Evolutionary conservation across 1,140 invertebrate species (phyloP).

Genomic region (Parasteatoda tepidariorum): DNA sequence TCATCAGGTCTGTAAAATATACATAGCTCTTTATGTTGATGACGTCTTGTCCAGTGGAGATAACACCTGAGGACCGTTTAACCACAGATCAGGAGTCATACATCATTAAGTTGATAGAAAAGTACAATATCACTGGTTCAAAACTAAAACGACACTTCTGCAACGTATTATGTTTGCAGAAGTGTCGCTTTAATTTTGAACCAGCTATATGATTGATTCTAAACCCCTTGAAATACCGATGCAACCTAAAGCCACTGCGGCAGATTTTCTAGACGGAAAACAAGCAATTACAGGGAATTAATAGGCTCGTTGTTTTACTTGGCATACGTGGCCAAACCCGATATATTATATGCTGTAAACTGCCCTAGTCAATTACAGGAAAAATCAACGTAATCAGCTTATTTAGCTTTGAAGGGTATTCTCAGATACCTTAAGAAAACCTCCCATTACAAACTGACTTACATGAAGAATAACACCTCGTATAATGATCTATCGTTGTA

Average conservation of each 20-base stretch:
- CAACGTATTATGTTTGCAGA: too few relatives aligned
- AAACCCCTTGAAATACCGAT: too few relatives aligned
- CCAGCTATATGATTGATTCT: not conserved
- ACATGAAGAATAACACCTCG: not conserved
- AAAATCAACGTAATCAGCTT: not conserved
- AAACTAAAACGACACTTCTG: too few relatives aligned
- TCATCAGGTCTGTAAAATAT: not conserved
- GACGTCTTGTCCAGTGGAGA: too few relatives aligned
- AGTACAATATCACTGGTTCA: too few relatives aligned
- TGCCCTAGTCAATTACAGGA: not conserved
- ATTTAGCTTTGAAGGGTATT: not conserved
- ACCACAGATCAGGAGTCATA: not conserved
- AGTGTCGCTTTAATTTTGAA: too few relatives aligned
- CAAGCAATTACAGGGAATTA: too few relatives aligned
- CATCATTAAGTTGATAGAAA: too few relatives aligned
- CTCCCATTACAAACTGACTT: not conserved
- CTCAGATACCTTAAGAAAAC: not conserved
- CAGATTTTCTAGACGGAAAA: too few relatives aligned
- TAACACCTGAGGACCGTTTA: too few relatives aligned
- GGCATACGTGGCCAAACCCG: not conserved
- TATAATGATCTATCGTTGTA: not conserved
- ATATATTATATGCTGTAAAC: constrained; percentile 2
- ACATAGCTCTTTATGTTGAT: not conserved
- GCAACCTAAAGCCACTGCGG: too few relatives aligned
- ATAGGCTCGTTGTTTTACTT: not conserved